Evolutionary conservation across 2,797 vertebrate genomes (phyloP), one percentile per base, ranked within the genome.

Genomic region (Acrocephalus scirpaceus): DNA sequence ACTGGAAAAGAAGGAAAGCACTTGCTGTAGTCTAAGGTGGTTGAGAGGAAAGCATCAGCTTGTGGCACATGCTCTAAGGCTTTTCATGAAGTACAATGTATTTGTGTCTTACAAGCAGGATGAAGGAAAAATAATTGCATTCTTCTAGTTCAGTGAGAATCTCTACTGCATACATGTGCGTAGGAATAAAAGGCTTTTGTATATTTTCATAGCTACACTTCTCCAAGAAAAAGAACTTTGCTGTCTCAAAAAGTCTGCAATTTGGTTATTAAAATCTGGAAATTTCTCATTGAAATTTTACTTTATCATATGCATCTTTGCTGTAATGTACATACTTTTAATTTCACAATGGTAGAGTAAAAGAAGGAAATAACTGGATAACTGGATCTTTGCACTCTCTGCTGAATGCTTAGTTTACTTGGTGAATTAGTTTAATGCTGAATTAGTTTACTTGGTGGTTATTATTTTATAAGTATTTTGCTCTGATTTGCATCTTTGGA

Each of bases 161-260:
- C 47, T 94, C 80, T 86, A 79, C 69, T 95, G 69, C 30, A 14
- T 94, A 66, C 60, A 56, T 75, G 51, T 66, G 92, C 44, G 40
- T 94, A 88, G 94, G 94, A 93, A 93, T 86, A 96, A 88, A 91
- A 84, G 79, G 77, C 85, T 86, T 83, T 80, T 95, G 70, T 94
- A 8, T 72, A 44, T 83, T 86, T 94, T 93, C 90, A 78, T 77
- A 88, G 72, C 61, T 93, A 34, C 20, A 16, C 13, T 90, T 95
- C 54, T 88, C 27, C 70, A 84, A 86, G 88, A 69, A 88, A 92
- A 95, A 20, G 62, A 91, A 75, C 16, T 70, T 92, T 72, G 72
- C 32, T 86, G 73, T 78, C 47, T 84, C 44, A 90, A 30, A 56
- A 91, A 70, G 54, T 66, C 51, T 81, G 40, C 40, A 66, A 9